These are phyloP conservation scores for Eulemur rufifrons DNA, from an alignment of 2,113 vertebrate genomes.

Conservation along the genomic window DNA sequence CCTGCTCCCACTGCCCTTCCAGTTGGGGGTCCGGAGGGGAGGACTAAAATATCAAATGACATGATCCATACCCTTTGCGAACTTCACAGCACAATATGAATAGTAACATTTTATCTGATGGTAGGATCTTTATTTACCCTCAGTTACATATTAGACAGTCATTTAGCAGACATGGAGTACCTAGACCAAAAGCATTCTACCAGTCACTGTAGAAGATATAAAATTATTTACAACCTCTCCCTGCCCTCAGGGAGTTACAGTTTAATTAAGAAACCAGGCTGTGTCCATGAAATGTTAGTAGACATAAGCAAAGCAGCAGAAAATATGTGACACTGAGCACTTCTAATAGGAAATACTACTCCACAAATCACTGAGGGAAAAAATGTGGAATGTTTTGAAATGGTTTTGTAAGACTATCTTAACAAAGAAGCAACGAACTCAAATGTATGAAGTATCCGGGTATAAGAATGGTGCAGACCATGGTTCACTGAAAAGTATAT, in stretches of 20 bases:
- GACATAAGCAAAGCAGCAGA: conserved; percentile 9
- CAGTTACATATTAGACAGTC: not conserved
- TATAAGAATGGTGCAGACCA: not conserved
- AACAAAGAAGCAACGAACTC: not conserved
- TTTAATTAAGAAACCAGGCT: not conserved
- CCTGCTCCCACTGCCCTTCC: not conserved
- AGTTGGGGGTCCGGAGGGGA: not conserved
- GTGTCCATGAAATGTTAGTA: conserved; percentile 10
- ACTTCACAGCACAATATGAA: not conserved
- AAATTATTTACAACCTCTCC: not conserved
- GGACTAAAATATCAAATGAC: not conserved
- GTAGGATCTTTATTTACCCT: not conserved
- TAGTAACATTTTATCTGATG: not conserved
- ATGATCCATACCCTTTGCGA: not conserved
- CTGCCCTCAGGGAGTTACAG: not conserved
- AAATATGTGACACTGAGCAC: not conserved
- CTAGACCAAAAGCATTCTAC: not conserved
- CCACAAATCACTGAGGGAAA: not conserved
- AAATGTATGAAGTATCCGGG: not conserved
- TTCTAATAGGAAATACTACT: not conserved
- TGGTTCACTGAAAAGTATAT: not conserved
- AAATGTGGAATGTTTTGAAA: not conserved
- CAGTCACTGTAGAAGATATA: not conserved
- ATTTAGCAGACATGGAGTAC: not conserved
- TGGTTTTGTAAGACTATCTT: not conserved